Evolutionary conservation across 2,888 invertebrate genomes (phyloP), one percentile per base, ranked within the genome.

Genomic region (Xestia c-nigrum): DNA sequence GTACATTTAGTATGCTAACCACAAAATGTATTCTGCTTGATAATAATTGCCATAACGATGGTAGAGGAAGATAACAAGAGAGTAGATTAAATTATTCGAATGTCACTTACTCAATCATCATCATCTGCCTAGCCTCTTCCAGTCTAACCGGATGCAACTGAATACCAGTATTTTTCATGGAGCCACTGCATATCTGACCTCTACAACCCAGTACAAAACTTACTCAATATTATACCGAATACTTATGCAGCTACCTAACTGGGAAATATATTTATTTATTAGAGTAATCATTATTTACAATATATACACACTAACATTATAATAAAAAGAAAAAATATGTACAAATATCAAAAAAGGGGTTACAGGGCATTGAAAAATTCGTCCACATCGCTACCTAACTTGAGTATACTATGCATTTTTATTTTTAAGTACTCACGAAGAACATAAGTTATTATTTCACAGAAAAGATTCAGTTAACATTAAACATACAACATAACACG

Each of bases 21-120:
- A 10, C 43, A 43, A 43, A 43, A 9, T 43, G 3, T 71, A 7
- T 57, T 66, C 38, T 68, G 55, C 19, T 46, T 68, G 52, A 63
- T 81, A 38, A 72, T 74, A 55, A 43, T n/a, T 46, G 57, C 21
- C 16, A 43, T 43, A 50, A 38, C 21, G 14, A 38, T 43, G 3
- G 63, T 59, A 50, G 64, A 1, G 14, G 5, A 50, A 46, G 21
- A 46, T 10, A 64, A 55, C 46, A n/a, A 31, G 10, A 16, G n/a
- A n/a, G 7, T 31, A 12, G 24, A 46, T 61, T 24, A 50, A 50
- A 57, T 63, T 1, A 67, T 52, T 52, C 7, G 9, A 63, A 68
- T 24, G 3, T 21, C n/a, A 46, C 16, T 21, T 46, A 24, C 16
- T 46, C 9, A 46, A 16, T 68, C 40, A 40, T 6, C 40, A 40